Conservation (phyloP, 2,797 vertebrate genomes). For the Yasuhikotakia modesta region DNA sequence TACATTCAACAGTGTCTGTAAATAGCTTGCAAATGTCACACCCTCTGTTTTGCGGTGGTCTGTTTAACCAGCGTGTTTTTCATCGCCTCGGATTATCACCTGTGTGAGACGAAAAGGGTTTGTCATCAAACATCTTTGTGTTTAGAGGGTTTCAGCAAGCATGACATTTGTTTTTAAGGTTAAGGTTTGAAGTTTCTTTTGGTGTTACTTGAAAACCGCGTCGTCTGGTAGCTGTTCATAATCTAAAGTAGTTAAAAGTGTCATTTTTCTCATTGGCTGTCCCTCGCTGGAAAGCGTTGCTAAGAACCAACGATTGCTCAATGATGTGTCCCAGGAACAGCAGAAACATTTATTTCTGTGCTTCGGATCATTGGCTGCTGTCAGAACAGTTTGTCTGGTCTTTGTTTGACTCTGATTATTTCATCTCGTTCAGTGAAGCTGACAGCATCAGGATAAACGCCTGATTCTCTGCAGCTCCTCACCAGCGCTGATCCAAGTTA, state of each 20-base stretch:
- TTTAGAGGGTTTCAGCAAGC: slow-evolving; percentile 9
- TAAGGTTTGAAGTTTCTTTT: neutral
- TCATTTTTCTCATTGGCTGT: too few species aligned
- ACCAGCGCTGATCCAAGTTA: slow-evolving; percentile 39
- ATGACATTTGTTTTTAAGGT: slow-evolving; percentile 7
- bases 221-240: too few species aligned
- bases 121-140: slow-evolving; percentile 4
- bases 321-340: slow-evolving; percentile 5
- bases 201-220: too few species aligned
- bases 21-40: slow-evolving; percentile 74
- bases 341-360: slow-evolving; percentile 49
- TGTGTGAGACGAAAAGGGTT: slow-evolving; percentile 39
- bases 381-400: slow-evolving; percentile 34
- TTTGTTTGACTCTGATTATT: slow-evolving; percentile 38
- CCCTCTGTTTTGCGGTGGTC: slow-evolving; percentile 56
- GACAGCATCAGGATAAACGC: too few species aligned
- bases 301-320: slow-evolving; percentile 10
- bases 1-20: slow-evolving; percentile 63
- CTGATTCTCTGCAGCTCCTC: too few species aligned
- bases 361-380: slow-evolving; percentile 27
- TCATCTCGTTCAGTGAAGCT: too few species aligned
- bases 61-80: slow-evolving; percentile 58
- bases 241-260: too few species aligned
- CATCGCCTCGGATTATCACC: slow-evolving; percentile 44
- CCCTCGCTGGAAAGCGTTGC: neutral